Base-by-base conservation (phyloP, 64 coral and sea anemone species). In the Montipora cactus region DNA sequence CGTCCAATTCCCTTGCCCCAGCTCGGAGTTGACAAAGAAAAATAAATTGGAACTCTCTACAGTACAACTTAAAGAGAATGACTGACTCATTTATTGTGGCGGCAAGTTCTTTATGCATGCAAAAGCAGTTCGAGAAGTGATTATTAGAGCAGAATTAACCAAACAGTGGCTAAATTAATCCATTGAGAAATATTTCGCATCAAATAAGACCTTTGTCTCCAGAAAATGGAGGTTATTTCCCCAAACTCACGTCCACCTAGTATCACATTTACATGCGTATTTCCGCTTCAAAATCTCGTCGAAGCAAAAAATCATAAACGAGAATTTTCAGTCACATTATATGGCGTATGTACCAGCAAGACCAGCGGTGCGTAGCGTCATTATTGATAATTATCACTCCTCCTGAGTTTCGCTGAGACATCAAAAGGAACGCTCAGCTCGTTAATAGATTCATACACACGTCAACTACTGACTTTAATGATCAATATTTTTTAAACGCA, bases 101-200 rank as follows among this genome's bases (percentile, higher is more conserved):
- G 96, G 96, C 93, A 49, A 59, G 79, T 72, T 86, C 96, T 98
- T 98, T 98, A 79, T 95, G 93, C 88, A 98, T 89, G 71, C 89
- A 52, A 91, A 91, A 94, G 73, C 81, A 90, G 88, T 80, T 18
- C 68, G 70, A 82, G 76, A 90, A 84, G 88, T 89, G 93, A 98
- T 98, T 98, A 98, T 95, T 81, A 89, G 13, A 52, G 68, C 47
- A 89, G 88, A 81, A 98, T 95, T 98, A 98, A 89, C 96, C 93
- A 98, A 98, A 98, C 93, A 98, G 83, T 84, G 77, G 82, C 71
- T 79, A 98, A 94, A 98, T 98, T 95, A 98, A 98, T 92, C 93
- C 89, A 80, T 92, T 98, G 62, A 95, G 68, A 95, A 95, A 94
- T 98, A 79, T 98, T 98, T 98, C 93, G 51, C 81, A 85, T 79